phyloP scores from a whole-genome alignment of 2,113 vertebrate species.

The Barnardius zonarius region DNA sequence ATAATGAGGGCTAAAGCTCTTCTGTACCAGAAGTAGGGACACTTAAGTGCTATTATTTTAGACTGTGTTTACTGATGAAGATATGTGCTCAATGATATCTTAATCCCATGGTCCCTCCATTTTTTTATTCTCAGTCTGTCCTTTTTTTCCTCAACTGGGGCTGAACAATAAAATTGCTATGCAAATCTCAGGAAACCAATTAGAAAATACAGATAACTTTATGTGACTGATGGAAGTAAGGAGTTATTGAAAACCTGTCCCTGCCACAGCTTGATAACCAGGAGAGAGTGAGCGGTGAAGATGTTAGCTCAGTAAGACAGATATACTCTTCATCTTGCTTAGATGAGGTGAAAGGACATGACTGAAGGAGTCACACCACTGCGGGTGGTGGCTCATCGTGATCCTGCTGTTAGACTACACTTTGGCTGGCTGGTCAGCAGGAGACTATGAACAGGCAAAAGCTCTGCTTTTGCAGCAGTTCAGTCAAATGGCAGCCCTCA shows the following conservation, averaged over 20 bases:
- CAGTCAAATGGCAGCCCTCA: background rate
- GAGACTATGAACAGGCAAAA: background rate
- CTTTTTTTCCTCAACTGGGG: background rate
- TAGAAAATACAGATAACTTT: background rate
- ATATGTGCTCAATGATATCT: background rate
- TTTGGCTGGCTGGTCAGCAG: accelerated
- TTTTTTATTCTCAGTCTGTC: background rate
- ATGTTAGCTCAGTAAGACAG: background rate
- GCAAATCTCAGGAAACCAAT: background rate
- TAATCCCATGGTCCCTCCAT: background rate
- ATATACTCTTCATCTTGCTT: background rate
- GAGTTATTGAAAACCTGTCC: background rate
- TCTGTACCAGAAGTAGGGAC: background rate
- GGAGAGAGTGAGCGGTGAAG: background rate
- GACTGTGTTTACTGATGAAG: background rate
- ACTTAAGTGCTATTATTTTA: background rate
- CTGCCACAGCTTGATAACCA: background rate
- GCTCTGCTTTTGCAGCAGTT: background rate
- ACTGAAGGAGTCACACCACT: background rate
- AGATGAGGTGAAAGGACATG: background rate
- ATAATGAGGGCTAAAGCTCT: background rate
- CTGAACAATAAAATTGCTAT: background rate
- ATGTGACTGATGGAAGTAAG: background rate
- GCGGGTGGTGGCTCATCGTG: accelerated
- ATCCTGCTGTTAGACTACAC: background rate